Evolutionary conservation across 2,113 vertebrate genomes (phyloP).

Genomic region (Eonycteris spelaea): DNA sequence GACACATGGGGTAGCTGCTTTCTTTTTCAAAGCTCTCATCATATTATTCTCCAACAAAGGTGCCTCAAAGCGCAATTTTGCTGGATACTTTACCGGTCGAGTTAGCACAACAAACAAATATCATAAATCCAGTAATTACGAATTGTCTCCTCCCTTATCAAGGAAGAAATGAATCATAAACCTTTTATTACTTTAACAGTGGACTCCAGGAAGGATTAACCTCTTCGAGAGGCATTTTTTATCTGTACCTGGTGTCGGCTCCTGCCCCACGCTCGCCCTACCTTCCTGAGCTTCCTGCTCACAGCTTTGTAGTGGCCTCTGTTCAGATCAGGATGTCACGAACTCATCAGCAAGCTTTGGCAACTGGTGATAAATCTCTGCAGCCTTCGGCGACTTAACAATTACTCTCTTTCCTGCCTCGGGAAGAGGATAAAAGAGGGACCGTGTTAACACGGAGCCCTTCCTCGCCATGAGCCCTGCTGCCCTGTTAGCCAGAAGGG

Average conservation of each 20-base stretch:
- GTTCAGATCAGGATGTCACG: constrained; percentile 70
- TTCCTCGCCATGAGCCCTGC: fast-evolving
- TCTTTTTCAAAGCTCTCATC: constrained; percentile 68
- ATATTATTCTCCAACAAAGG: constrained; percentile 58
- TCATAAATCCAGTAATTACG: constrained; percentile 85
- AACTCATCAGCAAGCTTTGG: constrained; percentile 73
- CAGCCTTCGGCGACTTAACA: constrained; percentile 74
- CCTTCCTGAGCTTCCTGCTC: constrained; percentile 71
- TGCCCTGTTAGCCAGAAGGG: background rate
- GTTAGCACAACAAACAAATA: constrained; percentile 87
- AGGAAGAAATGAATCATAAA: constrained; percentile 85
- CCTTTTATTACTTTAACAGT: constrained; percentile 80
- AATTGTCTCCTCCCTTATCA: constrained; percentile 85
- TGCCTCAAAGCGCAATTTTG: constrained; percentile 59
- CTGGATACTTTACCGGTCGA: constrained; percentile 80
- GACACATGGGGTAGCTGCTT: background rate
- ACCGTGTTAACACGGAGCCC: fast-evolving
- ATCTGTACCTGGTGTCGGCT: constrained; percentile 78
- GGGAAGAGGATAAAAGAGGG: constrained; percentile 56
- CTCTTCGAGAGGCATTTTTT: constrained; percentile 78
- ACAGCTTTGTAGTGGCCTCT: constrained; percentile 72
- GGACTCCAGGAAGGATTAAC: constrained; percentile 82
- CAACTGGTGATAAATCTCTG: constrained; percentile 78
- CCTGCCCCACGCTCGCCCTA: constrained; percentile 56
- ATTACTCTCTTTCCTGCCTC: constrained; percentile 60